Evolutionary conservation across 2,113 vertebrate genomes (phyloP), one percentile per base, ranked within the genome.

Genomic region (Paratilapia polleni): DNA sequence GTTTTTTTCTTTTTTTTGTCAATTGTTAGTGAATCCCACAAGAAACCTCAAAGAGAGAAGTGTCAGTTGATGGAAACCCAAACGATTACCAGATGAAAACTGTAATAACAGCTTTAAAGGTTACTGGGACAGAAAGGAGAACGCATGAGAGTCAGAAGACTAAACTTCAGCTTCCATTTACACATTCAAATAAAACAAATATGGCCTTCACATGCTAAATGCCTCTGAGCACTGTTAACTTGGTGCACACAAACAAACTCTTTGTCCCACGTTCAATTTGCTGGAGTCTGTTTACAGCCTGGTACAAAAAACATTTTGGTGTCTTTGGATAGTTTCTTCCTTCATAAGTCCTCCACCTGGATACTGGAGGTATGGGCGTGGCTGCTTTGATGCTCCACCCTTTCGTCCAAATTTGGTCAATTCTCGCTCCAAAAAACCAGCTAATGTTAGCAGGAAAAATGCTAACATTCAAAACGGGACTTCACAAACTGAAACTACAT

Each of bases 331-430:
- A 47, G 34, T 36, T 66, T 43, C 36, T 43, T 24, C 63, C 36
- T 0, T 43, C 41, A 49, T 0, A 68, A 68, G 5, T 26, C 22
- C 7, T 26, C 47, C 41, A 26, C 41, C 64, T 19, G 22, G 22
- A 68, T 28, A 0, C 22, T 28, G 26, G 0, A 47, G 64, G 14
- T 9, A 26, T 47, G 41, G 26, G 4, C 4, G 47, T 19, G 47
- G 17, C 49, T 52, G 49, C 20, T 12, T 28, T 66, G 36, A 24
- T 24, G 22, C 4, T 19, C 38, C 64, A 47, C 64, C 38, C 2
- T 43, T 38, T 66, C 43, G 38, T 66, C 17, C 63, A 47, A 2
- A 17, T 47, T 26, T 26, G 22, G 38, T 47, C 64, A 19, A 38
- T 47, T 68, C 64, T 26, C 38, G 41, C 64, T 28, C 24, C 41